phyloP scores from a whole-genome alignment of 2,888 invertebrate genomes.

The Ennomos erosarius region DNA sequence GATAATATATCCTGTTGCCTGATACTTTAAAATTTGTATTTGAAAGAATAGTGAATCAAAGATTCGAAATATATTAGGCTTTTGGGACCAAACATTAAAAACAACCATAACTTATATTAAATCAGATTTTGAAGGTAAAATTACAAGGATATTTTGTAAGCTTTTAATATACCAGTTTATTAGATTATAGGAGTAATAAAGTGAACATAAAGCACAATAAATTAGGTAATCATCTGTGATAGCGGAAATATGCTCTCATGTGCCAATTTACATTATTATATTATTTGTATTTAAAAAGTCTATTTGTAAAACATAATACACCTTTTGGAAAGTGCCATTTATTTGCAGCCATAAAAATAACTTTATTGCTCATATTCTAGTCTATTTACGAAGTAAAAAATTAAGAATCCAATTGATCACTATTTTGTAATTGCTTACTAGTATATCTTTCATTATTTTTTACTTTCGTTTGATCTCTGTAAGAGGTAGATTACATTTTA shows the following conservation, averaged over 20 bases:
- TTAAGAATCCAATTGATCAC: constrained; percentile 33
- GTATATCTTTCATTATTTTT: constrained; percentile 14
- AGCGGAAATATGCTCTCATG: constrained; percentile 64
- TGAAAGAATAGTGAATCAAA: constrained; percentile 53
- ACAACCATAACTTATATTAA: constrained; percentile 1
- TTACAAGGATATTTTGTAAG: constrained; percentile 32
- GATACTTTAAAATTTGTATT: constrained; percentile 38
- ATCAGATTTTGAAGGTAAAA: constrained; percentile 6
- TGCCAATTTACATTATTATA: constrained; percentile 58
- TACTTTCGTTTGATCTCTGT: constrained; percentile 58
- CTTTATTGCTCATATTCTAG: constrained; percentile 84
- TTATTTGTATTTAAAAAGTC: constrained; percentile 31
- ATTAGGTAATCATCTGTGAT: constrained; percentile 70
- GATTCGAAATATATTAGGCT: constrained; percentile 48
- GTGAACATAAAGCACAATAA: constrained; percentile 65
- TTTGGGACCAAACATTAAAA: constrained; percentile 52
- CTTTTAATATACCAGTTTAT: constrained; percentile 43
- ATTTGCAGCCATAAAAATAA: constrained; percentile 70
- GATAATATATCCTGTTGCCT: constrained; percentile 29
- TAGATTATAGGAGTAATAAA: constrained; percentile 50
- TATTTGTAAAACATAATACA: constrained; percentile 15
- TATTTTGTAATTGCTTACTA: constrained; percentile 22
- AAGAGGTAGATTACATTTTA: constrained; percentile 48
- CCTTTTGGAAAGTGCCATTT: constrained; percentile 66
- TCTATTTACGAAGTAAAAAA: constrained; percentile 63